Evolutionary conservation across 2,113 vertebrate genomes (phyloP).

Genomic region (Eidolon helvum): DNA sequence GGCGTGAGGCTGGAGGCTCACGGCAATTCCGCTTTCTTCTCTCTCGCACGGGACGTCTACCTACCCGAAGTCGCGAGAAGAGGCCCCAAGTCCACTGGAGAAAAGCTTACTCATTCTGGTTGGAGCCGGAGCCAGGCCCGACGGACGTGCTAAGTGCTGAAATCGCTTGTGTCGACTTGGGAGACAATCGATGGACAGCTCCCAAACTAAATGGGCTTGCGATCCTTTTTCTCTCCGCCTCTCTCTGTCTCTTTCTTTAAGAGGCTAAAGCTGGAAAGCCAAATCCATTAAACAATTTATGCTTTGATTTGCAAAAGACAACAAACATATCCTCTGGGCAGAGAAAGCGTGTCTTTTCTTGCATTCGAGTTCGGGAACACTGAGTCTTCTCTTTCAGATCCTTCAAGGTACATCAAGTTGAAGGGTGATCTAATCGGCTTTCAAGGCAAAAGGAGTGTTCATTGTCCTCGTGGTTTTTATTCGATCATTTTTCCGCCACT

Average conservation of each 20-base stretch:
- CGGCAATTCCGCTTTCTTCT: constrained; percentile 56
- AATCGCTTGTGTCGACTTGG: constrained; percentile 57
- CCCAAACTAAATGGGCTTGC: constrained; percentile 50
- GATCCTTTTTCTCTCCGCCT: background rate
- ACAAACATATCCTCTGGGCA: constrained; percentile 70
- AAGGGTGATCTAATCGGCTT: constrained; percentile 63
- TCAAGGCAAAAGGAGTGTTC: constrained; percentile 27
- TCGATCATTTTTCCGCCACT: background rate
- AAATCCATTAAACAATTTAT: constrained; percentile 79
- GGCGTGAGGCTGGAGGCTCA: constrained; percentile 47
- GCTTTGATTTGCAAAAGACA: constrained; percentile 77
- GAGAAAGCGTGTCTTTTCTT: constrained; percentile 75
- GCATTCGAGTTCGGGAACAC: constrained; percentile 59
- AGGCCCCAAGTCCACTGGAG: constrained; percentile 47
- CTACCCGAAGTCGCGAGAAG: constrained; percentile 70
- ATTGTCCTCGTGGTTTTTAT: background rate
- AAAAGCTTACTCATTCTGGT: constrained; percentile 51
- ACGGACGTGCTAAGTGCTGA: constrained; percentile 50
- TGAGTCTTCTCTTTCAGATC: background rate
- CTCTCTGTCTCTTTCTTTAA: background rate
- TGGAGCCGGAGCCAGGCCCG: constrained; percentile 70
- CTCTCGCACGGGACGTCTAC: constrained; percentile 40
- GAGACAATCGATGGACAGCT: constrained; percentile 55
- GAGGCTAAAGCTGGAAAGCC: constrained; percentile 70
- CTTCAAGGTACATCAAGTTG: constrained; percentile 22